A percentile compares a stretch with the other conserved stretches of the same genome.
These are phyloP conservation scores for Calameuta pallipes DNA, from an alignment of 2,888 invertebrate species.

Conservation along the genomic window DNA sequence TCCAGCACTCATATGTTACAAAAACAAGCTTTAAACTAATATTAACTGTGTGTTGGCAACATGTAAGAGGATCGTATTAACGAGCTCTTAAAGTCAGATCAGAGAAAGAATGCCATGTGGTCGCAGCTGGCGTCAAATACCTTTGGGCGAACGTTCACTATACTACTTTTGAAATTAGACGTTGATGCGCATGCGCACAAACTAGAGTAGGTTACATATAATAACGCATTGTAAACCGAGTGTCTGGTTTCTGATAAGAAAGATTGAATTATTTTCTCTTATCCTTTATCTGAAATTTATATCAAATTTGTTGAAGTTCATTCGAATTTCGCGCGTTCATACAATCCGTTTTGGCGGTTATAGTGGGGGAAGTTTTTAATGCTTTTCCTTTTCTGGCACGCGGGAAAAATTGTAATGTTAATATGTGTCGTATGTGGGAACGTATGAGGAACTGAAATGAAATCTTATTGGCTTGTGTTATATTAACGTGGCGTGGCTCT, in stretches of 20 bases:
- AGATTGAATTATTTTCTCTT: neutral
- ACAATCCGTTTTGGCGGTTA: neutral
- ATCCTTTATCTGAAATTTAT: neutral
- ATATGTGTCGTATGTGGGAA: neutral
- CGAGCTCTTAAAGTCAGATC: slow-evolving; percentile 63
- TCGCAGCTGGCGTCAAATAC: slow-evolving; percentile 56
- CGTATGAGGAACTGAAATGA: neutral
- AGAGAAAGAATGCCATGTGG: slow-evolving; percentile 61
- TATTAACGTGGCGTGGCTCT: slow-evolving; percentile 51
- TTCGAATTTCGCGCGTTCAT: neutral
- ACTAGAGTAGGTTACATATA: neutral
- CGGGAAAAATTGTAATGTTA: neutral
- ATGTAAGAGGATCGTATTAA: slow-evolving; percentile 62
- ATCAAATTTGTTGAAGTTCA: neutral
- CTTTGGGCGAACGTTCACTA: slow-evolving; percentile 25
- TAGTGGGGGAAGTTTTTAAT: neutral
- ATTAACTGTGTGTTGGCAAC: slow-evolving; percentile 64
- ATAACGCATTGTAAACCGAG: neutral
- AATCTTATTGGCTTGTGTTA: slow-evolving; percentile 42
- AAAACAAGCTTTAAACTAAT: slow-evolving; percentile 64
- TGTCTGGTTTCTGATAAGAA: neutral
- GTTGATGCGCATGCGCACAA: neutral
- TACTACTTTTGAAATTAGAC: neutral
- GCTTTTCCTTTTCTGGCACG: neutral
- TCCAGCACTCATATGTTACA: slow-evolving; percentile 52